Percentiles rank a stretch among this genome's conserved stretches.
phyloP scores from a whole-genome alignment of 2,888 invertebrate genomes.

The Hypolimnas misippus region DNA sequence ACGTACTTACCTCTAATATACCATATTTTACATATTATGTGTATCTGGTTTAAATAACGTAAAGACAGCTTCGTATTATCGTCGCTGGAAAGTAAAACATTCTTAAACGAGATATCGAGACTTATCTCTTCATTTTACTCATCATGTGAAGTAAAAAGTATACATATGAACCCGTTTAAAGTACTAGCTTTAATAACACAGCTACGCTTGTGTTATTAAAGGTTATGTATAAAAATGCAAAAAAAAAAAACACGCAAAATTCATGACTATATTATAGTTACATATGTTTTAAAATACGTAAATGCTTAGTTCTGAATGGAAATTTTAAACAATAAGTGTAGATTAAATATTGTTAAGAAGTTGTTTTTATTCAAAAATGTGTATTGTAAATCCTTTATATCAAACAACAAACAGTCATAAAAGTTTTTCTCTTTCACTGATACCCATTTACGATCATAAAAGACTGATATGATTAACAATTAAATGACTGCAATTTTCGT shows the following conservation, averaged over 20 bases:
- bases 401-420: constrained; percentile 18
- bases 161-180: too few relatives aligned
- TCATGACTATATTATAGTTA: too few relatives aligned
- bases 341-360: not conserved
- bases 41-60: not conserved
- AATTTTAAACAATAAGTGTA: not conserved
- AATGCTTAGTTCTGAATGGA: too few relatives aligned
- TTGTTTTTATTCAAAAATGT: not conserved
- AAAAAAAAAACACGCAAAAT: too few relatives aligned
- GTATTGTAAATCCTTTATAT: not conserved
- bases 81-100: not conserved
- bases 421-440: constrained; percentile 18
- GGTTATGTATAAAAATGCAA: too few relatives aligned
- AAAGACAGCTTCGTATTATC: not conserved
- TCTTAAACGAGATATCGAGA: too few relatives aligned
- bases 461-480: not conserved
- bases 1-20: not conserved
- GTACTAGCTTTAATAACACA: too few relatives aligned
- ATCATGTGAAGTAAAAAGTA: too few relatives aligned
- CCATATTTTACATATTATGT: not conserved
- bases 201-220: too few relatives aligned
- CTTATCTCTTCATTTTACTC: too few relatives aligned
- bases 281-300: too few relatives aligned
- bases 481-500: constrained; percentile 7
- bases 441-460: constrained; percentile 18